Percentiles rank a stretch among this genome's conserved stretches.
phyloP scores from a whole-genome alignment of 2,888 invertebrate genomes.

The Drosophila mulleri region DNA sequence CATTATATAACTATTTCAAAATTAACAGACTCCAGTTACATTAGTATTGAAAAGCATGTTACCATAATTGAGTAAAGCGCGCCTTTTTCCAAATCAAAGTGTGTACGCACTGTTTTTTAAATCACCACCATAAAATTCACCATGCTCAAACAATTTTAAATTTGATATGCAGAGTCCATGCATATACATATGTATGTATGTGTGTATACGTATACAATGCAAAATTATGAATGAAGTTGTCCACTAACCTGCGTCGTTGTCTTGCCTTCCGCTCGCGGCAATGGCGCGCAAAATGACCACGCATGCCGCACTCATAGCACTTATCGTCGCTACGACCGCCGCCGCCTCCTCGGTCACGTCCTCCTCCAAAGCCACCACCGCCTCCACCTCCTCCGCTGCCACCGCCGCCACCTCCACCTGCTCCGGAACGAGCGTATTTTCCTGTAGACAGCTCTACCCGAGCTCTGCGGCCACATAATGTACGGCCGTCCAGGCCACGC shows the following conservation, averaged over 20 bases:
- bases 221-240: constrained; percentile 62
- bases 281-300: constrained; percentile 97
- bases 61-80: constrained; percentile 2
- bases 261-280: constrained; percentile 89
- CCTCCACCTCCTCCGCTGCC: constrained; percentile 59
- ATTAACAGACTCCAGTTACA: background rate
- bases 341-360: constrained; percentile 83
- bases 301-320: constrained; percentile 97
- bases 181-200: constrained; percentile 15
- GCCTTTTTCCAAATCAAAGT: constrained; percentile 28
- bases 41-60: background rate
- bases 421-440: constrained; percentile 86
- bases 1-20: background rate
- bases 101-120: constrained; percentile 43
- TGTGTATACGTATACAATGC: constrained; percentile 36
- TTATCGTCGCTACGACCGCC: constrained; percentile 89
- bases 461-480: constrained; percentile 94
- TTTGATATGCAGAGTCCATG: constrained; percentile 36
- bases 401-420: constrained; percentile 82
- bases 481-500: constrained; percentile 90
- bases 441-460: constrained; percentile 97
- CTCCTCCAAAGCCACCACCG: constrained; percentile 87
- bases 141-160: constrained; percentile 61
- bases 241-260: constrained; percentile 86
- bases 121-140: constrained; percentile 49